Base-by-base conservation (phyloP, 2,797 vertebrate species). In the Falco novaeseelandiae region DNA sequence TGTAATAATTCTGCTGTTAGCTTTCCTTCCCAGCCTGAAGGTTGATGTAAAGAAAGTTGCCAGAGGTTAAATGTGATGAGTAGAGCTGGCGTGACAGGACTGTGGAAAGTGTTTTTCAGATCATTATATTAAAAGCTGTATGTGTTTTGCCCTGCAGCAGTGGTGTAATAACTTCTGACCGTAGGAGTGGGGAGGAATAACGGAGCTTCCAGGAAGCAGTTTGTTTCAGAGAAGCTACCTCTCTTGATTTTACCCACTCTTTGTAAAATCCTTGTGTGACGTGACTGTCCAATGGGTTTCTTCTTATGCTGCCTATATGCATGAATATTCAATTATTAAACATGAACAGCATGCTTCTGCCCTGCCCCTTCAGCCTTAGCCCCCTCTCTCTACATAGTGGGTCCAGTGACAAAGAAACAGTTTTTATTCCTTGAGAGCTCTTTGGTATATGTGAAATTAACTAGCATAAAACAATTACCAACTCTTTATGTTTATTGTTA, bases 251-350 rank as follows among this genome's bases (percentile, higher is more conserved):
- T 65, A 30, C 67, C 44, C 10, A 9, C 18, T n/a, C 48, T 77
- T 40, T 67, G n/a, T 84, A 70, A 87, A 87, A 71, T 74, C 76
- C 67, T 84, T 0, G 36, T 89, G 46, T 76, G 36, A 63, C 73
- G 55, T 92, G 40, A 74, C 58, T 67, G 62, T 74, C 55, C 58
- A 10, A 0, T 70, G 44, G 63, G 42, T 95, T 94, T 83, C 55
- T 90, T 92, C 58, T 72, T 92, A 49, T 22, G 59, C 74, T 51
- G 52, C n/a, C 63, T 96, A 87, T 96, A 96, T 98, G 97, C 97
- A 98, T 98, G 97, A 98, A 97, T 98, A 96, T 98, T 97, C 40
- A 54, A 6, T 83, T 82, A 69, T 30, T 89, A 88, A 73, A 87
- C 38, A 34, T 48, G 65, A 79, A 72, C 74, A 95, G 95, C 95